Conservation (phyloP, 2,113 vertebrate genomes). For the human (Homo sapiens) region GRCh38 chrX:147551501-147552000, state of each 20-base stretch:
- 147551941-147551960: no score
- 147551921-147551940: no score
- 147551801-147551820: neutral
- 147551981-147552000: no score
- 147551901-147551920: neutral
- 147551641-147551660: neutral
- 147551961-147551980: no score
- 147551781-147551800: neutral
- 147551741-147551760: neutral
- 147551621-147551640: neutral
- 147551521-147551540: neutral
- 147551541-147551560: neutral
- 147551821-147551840: neutral
- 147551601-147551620: neutral
- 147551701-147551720: neutral
- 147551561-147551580: neutral
- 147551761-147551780: neutral
- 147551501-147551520: neutral
- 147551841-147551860: neutral
- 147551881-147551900: neutral
- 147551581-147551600: neutral
- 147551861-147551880: neutral
- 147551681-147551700: neutral
- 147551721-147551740: neutral
- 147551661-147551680: neutral